Base-by-base conservation (phyloP, 2,797 vertebrate species). In the Gymnoscopelus microlampas region DNA sequence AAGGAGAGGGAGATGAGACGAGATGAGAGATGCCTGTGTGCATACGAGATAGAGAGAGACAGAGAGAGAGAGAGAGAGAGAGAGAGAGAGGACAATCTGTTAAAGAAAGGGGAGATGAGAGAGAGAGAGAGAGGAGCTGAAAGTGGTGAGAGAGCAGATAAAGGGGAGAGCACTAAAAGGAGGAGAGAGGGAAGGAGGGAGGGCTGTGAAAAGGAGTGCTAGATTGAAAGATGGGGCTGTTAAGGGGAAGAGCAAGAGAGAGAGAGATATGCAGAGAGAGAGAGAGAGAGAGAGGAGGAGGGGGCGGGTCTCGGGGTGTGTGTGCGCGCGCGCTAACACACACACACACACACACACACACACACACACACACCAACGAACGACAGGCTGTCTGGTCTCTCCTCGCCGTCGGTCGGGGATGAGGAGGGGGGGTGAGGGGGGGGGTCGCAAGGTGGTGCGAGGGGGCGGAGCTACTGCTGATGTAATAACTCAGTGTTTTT, bases 81-180 rank as follows among this genome's bases (percentile, higher is more conserved):
- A 4, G 58, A 49, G 53, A 44, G 35, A 57, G 70, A 32, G 1
- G 3, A 53, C 19, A 19, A 19, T 19, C 19, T 19, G 19, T 19
- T 19, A 54, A 60, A 68, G 26, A 13, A 15, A 48, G 32, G 14
- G 24, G 10, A 19, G 29, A 44, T 3, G 35, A 12, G 35, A 11
- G 24, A 8, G 56, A 51, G 48, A 11, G 44, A 5, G 15, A 50
- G 12, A 14, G 66, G 53, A 61, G 79, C 26, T 35, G 13, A 81
- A 77, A 58, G 67, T 58, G 44, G 62, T 44, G 74, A 48, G 66
- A 71, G 15, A 82, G 70, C 66, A 63, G 66, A 63, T 72, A 81
- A 84, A 82, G 79, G 81, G 78, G 76, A 78, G 83, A 74, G 81
- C 73, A 53, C 66, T 32, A 64, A 65, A 73, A 73, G 76, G 67